Conservation (phyloP, 2,797 vertebrate species). For the Scarus forsteni region DNA sequence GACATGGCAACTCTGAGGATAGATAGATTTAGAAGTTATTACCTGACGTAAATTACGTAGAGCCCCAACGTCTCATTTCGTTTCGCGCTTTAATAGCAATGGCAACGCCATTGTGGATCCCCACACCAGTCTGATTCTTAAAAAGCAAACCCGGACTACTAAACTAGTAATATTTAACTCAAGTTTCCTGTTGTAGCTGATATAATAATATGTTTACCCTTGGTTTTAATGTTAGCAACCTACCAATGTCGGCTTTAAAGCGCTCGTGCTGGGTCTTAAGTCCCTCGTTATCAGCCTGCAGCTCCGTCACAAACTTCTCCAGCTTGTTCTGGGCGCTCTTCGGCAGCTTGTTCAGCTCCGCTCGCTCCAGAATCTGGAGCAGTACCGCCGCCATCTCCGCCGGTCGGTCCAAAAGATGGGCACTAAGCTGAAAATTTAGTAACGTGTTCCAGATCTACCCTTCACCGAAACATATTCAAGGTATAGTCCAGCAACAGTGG, state of each 20-base stretch:
- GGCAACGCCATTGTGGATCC: neutral
- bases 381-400: slow-evolving; percentile 91
- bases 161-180: rapidly evolving
- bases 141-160: neutral
- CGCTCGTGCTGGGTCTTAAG: slow-evolving; percentile 90
- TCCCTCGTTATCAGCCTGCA: slow-evolving; percentile 90
- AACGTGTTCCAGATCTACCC: neutral
- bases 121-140: too few species aligned
- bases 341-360: slow-evolving; percentile 91
- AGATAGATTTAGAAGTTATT: too few species aligned
- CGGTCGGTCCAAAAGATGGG: neutral
- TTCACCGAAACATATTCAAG: neutral
- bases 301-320: slow-evolving; percentile 91
- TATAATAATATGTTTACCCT: rapidly evolving
- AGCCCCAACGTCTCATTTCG: too few species aligned
- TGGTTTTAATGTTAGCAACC: slow-evolving; percentile 36
- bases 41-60: too few species aligned
- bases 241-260: slow-evolving; percentile 93
- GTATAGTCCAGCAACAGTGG: neutral
- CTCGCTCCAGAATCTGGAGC: slow-evolving; percentile 90
- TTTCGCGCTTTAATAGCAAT: too few species aligned
- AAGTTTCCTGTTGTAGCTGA: neutral
- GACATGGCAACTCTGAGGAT: too few species aligned
- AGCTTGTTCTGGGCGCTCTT: slow-evolving; percentile 92
- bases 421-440: slow-evolving; percentile 1